Evolutionary conservation across 1,140 invertebrate genomes (phyloP).

Genomic region (Pogonomyrmex californicus): DNA sequence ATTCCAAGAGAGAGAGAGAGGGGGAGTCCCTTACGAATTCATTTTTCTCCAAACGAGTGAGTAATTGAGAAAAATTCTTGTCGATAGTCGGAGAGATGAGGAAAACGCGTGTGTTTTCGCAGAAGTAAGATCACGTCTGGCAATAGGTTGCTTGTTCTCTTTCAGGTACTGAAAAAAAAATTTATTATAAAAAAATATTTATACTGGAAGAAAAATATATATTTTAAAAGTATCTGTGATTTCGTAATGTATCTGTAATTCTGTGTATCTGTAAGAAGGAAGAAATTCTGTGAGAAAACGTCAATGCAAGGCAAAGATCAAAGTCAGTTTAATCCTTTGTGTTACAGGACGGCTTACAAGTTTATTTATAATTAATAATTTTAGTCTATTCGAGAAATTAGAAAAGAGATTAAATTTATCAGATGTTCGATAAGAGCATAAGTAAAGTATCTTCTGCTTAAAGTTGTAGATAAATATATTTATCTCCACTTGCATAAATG

Average conservation of each 20-base stretch:
- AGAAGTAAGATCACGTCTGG: background rate
- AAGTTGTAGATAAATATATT: background rate
- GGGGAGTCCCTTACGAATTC: background rate
- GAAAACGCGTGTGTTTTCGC: background rate
- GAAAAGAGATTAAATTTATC: background rate
- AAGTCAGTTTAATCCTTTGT: background rate
- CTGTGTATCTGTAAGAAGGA: background rate
- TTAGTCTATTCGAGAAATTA: background rate
- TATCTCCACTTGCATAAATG: background rate
- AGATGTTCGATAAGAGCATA: background rate
- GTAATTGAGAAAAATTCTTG: background rate
- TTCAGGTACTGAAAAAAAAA: background rate
- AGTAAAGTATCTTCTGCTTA: background rate
- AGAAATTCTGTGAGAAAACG: background rate
- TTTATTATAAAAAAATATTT: background rate
- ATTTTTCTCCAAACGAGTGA: background rate
- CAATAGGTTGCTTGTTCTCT: background rate
- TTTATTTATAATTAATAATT: background rate
- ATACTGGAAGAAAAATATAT: background rate
- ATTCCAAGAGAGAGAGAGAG: background rate
- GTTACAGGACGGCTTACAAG: background rate
- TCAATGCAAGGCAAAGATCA: background rate
- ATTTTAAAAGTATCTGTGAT: background rate
- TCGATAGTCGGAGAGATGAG: background rate
- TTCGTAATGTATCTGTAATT: background rate